Base-by-base conservation (phyloP, 2,888 invertebrate species). In the Dicycla oo region DNA sequence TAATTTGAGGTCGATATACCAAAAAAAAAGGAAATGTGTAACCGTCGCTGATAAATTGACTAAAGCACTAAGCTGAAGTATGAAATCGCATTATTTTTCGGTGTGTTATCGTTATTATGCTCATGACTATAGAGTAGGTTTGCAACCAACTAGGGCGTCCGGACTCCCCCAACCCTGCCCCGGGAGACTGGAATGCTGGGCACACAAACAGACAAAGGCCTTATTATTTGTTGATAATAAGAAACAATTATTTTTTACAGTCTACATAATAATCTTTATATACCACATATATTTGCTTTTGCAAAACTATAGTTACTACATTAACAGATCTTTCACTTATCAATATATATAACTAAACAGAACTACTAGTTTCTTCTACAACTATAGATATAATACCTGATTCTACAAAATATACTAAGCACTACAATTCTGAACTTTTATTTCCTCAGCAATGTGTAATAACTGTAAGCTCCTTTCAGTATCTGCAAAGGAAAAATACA, bases 401-500 rank as follows among this genome's bases (percentile, higher is more conserved):
- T 40, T 40, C 30, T 68, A 43, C 8, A 18, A 18, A 49, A 49
- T 63, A 63, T n/a, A 43, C 6, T 30, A 13, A 38, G 6, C 23
- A 23, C 13, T 40, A 40, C 18, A 43, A 13, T 26, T 57, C 4
- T 13, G 10, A 18, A 0, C 34, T 49, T n/a, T 49, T 62, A 92
- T 77, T 93, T 88, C 64, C 89, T 87, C 30, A 95, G 82, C 54
- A 95, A 80, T 3, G 94, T 93, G 74, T 95, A 95, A 73, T 94
- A 95, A 69, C 95, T 95, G 86, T 95, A 95, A 11, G 95, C 93
- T 34, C 95, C 95, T 88, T 95, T 95, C 20, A 95, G 76, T 66
- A 95, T 94, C 95, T 95, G 93, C 47, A 94, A 93, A 54, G 79
- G 75, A 84, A 76, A 73, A 65, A 73, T 26, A 30, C 15, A 20